Evolutionary conservation across 2,113 vertebrate genomes (phyloP).

Genomic region (Cottus gobio): DNA sequence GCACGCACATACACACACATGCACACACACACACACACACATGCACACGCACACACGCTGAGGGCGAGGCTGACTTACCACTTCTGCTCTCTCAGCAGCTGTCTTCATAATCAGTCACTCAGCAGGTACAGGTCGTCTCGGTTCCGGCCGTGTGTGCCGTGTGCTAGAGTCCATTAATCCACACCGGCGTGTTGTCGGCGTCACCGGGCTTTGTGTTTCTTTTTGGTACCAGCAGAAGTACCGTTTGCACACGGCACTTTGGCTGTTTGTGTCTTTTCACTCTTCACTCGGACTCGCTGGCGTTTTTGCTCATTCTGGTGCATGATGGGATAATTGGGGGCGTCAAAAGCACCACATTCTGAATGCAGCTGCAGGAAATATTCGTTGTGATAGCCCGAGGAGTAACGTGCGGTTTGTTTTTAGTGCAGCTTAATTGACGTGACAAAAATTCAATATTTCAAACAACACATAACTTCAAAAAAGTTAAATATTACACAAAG

Average conservation of each 20-base stretch:
- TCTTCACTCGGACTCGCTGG: neutral
- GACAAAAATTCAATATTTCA: neutral
- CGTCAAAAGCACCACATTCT: neutral
- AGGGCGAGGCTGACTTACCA: constrained; percentile 13
- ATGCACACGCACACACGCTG: neutral
- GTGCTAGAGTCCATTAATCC: neutral
- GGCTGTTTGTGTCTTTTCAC: neutral
- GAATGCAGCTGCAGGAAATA: neutral
- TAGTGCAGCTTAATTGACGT: neutral
- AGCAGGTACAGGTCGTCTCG: constrained; percentile 1
- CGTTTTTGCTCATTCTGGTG: neutral
- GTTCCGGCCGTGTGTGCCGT: constrained; percentile 2
- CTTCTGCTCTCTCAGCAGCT: constrained; percentile 18
- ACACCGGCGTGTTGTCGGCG: neutral
- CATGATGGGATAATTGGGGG: neutral
- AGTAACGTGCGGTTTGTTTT: neutral
- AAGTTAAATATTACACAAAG: neutral
- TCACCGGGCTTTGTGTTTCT: neutral
- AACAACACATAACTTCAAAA: neutral
- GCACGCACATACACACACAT: neutral
- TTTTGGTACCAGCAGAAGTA: neutral
- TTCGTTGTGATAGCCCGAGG: neutral
- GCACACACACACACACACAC: neutral
- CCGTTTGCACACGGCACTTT: neutral
- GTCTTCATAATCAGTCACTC: constrained; percentile 44